Percentiles rank a stretch among this genome's conserved stretches.
phyloP scores from a whole-genome alignment of 2,888 invertebrate species.

The Drosophila sordidula region DNA sequence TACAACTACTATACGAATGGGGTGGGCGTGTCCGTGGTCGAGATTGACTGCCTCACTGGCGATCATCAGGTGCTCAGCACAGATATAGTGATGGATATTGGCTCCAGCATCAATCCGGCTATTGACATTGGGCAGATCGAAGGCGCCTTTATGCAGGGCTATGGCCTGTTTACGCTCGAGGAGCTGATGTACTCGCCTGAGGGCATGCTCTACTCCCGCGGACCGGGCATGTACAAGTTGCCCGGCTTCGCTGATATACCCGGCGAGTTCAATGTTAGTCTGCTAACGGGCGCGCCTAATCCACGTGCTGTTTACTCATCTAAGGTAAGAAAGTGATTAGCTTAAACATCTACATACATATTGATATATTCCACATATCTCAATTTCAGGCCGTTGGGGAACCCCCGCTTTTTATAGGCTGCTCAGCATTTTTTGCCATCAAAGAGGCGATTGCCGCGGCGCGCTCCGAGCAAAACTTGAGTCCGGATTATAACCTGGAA shows the following conservation, averaged over 20 bases:
- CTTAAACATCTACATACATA: too few species aligned
- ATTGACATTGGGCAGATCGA: conserved; percentile 99
- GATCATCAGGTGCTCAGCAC: conserved; percentile 95
- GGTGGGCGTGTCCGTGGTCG: conserved; percentile 94
- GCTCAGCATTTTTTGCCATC: conserved; percentile 95
- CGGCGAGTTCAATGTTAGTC: conserved; percentile 94
- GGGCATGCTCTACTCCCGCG: conserved; percentile 92
- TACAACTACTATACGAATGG: conserved; percentile 96
- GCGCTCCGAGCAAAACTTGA: conserved; percentile 89
- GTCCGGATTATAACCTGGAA: conserved; percentile 87
- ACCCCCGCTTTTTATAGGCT: conserved; percentile 95
- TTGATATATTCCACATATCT: background rate
- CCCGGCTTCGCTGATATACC: conserved; percentile 97
- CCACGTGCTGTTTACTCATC: conserved; percentile 97
- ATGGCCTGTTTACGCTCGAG: conserved; percentile 96
- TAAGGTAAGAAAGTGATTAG: conserved; percentile 88
- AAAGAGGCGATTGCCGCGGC: conserved; percentile 94
- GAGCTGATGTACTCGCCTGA: conserved; percentile 94
- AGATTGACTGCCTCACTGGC: conserved; percentile 97
- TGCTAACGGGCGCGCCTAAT: conserved; percentile 96
- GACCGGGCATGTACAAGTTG: conserved; percentile 97
- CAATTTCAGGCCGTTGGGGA: conserved; percentile 94
- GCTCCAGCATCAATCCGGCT: conserved; percentile 97
- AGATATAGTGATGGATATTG: conserved; percentile 98
- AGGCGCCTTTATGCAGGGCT: conserved; percentile 97